Base-by-base conservation (phyloP, 2,797 vertebrate genomes). In the Danionella dracula region DNA sequence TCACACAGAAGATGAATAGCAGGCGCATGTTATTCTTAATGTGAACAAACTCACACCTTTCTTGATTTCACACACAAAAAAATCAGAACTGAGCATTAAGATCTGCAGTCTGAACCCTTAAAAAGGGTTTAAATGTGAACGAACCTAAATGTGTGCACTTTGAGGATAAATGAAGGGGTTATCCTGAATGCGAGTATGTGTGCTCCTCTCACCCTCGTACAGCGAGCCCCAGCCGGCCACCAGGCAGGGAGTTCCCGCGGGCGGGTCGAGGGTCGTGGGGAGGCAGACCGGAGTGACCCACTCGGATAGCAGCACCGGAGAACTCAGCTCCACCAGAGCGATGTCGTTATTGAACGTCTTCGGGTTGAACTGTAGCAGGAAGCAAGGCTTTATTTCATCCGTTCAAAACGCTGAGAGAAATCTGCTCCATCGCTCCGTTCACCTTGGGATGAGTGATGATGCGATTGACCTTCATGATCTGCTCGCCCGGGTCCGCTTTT, bases 181-280 rank as follows among this genome's bases (percentile, higher is more conserved):
- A 32, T 51, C 9, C 11, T 7, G 27, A 20, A 20, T 12, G 1
- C 4, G 2, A 44, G 21, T 11, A 8, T 6, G 38, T 16, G n/a
- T 20, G 8, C 21, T 13, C 44, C 4, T 40, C 78, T 78, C 73
- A 98, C 96, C 94, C 85, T 97, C 93, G 2, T 90, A 96, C 38
- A 95, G 88, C 2, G 95, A 94, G 8, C 96, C 96, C 96, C 96
- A 99, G 54, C 96, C 96, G 0, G 88, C 90, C 12, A 98, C 95
- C 73, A 94, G 83, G 74, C 96, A 98, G 1, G 87, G 56, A 0
- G 91, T 93, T 23, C 93, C 94, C 0, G 86, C 83, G 2, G 88
- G 85, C 31, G 91, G 93, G 65, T 97, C 93, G 0, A 31, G 27
- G 6, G 84, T 72, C 1, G 85, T 86, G n/a, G 96, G 95, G 46